phyloP scores from a whole-genome alignment of 2,113 vertebrate genomes.

The Paedocypris sp. region DNA sequence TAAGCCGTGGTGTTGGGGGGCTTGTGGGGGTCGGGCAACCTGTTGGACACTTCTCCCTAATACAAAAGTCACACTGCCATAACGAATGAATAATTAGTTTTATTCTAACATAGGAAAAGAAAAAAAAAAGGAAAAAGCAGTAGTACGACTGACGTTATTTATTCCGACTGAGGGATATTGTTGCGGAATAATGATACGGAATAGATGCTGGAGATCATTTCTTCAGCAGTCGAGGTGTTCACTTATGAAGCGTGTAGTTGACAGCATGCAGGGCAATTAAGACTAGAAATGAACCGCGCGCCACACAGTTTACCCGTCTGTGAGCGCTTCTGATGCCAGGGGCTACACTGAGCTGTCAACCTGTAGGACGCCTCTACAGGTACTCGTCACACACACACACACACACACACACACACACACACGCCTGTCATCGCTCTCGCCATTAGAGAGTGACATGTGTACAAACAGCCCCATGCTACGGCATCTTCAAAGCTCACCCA shows the following conservation, averaged over 20 bases:
- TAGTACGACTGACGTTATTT: not conserved
- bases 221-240: slow-evolving; percentile 3
- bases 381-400: not conserved
- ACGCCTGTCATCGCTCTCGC: not conserved
- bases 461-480: slow-evolving; percentile 1
- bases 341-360: slow-evolving; percentile 18
- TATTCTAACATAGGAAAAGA: too few relatives aligned
- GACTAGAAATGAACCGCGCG: slow-evolving; percentile 17
- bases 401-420: not conserved
- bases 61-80: too few relatives aligned
- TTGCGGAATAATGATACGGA: slow-evolving; percentile 17
- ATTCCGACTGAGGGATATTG: not conserved
- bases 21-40: too few relatives aligned
- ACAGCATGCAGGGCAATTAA: slow-evolving; percentile 31
- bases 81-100: too few relatives aligned
- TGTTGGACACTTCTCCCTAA: too few relatives aligned
- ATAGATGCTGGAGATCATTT: slow-evolving; percentile 5
- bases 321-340: slow-evolving; percentile 1
- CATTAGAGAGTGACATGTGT: slow-evolving; percentile 23
- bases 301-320: slow-evolving; percentile 10
- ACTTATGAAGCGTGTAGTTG: slow-evolving; percentile 16
- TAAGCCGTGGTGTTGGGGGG: too few relatives aligned
- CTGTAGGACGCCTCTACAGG: slow-evolving; percentile 17
- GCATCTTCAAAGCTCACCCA: slow-evolving; percentile 22
- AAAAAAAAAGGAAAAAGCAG: too few relatives aligned